Conservation (phyloP, 2,888 invertebrate species). For the Hydraecia micacea region DNA sequence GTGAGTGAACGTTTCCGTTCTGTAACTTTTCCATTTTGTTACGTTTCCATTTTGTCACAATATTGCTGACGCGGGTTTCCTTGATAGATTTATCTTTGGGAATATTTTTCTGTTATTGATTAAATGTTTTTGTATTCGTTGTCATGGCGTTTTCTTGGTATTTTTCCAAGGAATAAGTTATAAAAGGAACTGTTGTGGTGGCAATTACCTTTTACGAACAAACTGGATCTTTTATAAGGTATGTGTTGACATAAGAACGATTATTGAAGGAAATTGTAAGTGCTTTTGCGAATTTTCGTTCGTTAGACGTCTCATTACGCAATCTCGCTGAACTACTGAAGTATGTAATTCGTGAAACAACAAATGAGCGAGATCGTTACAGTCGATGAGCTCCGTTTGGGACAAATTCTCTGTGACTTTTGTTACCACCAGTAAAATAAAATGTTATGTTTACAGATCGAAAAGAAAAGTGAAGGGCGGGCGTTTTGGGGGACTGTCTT, state of each 20-base stretch:
- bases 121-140: slow-evolving; percentile 33
- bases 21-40: slow-evolving; percentile 9
- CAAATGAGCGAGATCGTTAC: background rate
- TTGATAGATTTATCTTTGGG: slow-evolving; percentile 48
- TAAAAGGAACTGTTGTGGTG: background rate
- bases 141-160: slow-evolving; percentile 13
- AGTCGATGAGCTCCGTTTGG: background rate
- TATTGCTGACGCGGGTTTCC: slow-evolving; percentile 50
- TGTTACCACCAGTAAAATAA: background rate
- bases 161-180: slow-evolving; percentile 10
- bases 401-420: background rate
- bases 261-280: background rate
- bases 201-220: background rate
- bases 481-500: too few species aligned
- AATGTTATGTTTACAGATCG: background rate
- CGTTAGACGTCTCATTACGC: background rate
- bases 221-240: background rate
- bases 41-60: slow-evolving; percentile 32
- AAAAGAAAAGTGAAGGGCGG: background rate
- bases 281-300: slow-evolving; percentile 3
- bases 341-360: background rate
- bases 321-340: background rate
- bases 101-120: slow-evolving; percentile 47
- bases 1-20: slow-evolving; percentile 30
- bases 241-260: background rate